phyloP scores from a whole-genome alignment of 2,888 invertebrate species.

The Stenodera caucasica region DNA sequence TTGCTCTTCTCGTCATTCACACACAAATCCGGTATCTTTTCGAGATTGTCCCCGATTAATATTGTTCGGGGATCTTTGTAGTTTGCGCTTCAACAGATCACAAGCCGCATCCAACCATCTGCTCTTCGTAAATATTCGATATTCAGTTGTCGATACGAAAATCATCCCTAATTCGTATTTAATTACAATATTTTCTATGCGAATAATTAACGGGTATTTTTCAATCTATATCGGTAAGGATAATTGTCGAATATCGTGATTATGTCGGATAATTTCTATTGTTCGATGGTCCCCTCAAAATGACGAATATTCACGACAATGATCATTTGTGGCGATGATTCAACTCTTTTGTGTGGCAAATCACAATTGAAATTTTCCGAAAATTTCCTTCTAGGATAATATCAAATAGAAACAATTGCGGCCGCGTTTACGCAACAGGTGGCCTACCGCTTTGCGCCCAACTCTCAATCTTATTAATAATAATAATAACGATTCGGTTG shows the following conservation, averaged over 20 bases:
- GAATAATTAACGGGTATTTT: too few species aligned
- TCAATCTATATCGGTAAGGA: too few species aligned
- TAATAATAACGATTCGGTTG: too few species aligned
- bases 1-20: slow-evolving; percentile 34
- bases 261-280: not conserved
- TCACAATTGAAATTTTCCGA: too few species aligned
- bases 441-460: not conserved
- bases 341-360: too few species aligned
- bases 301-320: too few species aligned
- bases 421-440: not conserved
- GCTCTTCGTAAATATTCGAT: slow-evolving; percentile 21
- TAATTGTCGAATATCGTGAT: not conserved
- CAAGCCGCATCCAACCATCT: slow-evolving; percentile 31
- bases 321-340: too few species aligned
- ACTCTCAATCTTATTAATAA: not conserved
- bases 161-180: slow-evolving; percentile 25
- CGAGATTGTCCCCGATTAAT: slow-evolving; percentile 41
- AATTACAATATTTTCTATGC: slow-evolving; percentile 12
- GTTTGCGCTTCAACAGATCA: slow-evolving; percentile 40
- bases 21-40: slow-evolving; percentile 31
- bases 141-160: not conserved
- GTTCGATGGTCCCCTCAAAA: not conserved
- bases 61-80: slow-evolving; percentile 39
- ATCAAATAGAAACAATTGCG: too few species aligned
- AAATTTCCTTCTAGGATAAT: not conserved